These are phyloP conservation scores for Opisthocomus hoazin DNA, from an alignment of 2,113 vertebrate species.

Conservation along the genomic window DNA sequence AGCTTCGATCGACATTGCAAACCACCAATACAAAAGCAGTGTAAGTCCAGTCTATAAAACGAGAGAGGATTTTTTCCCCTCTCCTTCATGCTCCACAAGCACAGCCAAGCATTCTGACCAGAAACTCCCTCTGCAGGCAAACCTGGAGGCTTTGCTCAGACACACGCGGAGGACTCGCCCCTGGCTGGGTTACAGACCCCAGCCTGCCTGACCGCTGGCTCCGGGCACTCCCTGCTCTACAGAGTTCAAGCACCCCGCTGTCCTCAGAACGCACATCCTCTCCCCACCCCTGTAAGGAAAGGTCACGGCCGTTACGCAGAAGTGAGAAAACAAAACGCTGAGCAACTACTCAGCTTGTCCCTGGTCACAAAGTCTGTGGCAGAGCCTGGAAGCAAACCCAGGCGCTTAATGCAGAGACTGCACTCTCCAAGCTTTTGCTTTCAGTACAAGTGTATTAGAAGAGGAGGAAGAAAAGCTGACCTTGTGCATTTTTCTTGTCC, in stretches of 20 bases:
- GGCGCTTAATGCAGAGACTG: background rate
- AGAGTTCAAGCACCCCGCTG: background rate
- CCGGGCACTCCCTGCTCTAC: background rate
- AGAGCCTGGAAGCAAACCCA: background rate
- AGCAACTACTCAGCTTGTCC: background rate
- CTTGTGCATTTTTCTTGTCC: background rate
- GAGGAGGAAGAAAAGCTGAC: background rate
- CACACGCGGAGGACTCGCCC: rapidly evolving
- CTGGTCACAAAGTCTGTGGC: background rate
- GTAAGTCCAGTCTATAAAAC: background rate
- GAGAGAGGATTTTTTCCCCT: background rate
- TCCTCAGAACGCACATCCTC: background rate
- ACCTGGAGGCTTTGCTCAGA: background rate
- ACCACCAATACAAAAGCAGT: background rate
- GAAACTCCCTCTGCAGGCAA: slow-evolving; percentile 35
- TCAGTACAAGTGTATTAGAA: background rate
- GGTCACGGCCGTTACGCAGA: background rate
- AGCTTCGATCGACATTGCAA: background rate
- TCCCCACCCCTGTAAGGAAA: background rate
- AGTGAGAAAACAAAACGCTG: background rate
- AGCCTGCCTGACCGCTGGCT: background rate
- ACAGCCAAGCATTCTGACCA: background rate
- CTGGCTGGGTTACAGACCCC: background rate
- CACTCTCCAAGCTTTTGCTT: background rate
- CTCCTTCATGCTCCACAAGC: background rate